These are phyloP conservation scores for Lepidurus packardi DNA, from an alignment of 1,140 invertebrate genomes.

Conservation along the genomic window DNA sequence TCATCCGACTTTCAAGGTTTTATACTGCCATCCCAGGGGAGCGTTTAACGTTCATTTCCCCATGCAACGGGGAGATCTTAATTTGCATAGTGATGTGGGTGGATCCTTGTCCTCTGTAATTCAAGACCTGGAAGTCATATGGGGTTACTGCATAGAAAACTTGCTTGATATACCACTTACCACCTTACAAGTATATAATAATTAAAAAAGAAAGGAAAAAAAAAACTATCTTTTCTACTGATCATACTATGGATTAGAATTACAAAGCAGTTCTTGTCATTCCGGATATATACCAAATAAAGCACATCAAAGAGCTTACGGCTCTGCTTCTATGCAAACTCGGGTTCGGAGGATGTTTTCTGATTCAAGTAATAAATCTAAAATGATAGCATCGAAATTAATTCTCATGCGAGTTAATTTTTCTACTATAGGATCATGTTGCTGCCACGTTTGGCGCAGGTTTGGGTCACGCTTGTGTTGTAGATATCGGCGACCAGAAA, in stretches of 20 bases:
- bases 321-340: slow-evolving; percentile 72
- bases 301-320: slow-evolving; percentile 77
- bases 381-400: background rate
- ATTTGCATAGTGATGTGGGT: slow-evolving; percentile 72
- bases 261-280: slow-evolving; percentile 83
- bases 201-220: slow-evolving; percentile 26
- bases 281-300: slow-evolving; percentile 83
- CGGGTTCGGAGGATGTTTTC: slow-evolving; percentile 83
- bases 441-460: slow-evolving; percentile 91
- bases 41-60: slow-evolving; percentile 85
- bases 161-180: slow-evolving; percentile 68
- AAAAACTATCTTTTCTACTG: slow-evolving; percentile 23
- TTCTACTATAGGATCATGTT: slow-evolving; percentile 66
- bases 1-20: slow-evolving; percentile 46
- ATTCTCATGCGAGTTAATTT: slow-evolving; percentile 34
- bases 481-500: slow-evolving; percentile 93
- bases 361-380: slow-evolving; percentile 63
- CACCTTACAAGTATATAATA: slow-evolving; percentile 58
- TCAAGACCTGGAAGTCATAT: slow-evolving; percentile 79
- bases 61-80: slow-evolving; percentile 75
- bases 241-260: slow-evolving; percentile 48
- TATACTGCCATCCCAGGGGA: slow-evolving; percentile 64
- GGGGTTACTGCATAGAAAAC: slow-evolving; percentile 69
- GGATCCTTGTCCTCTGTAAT: slow-evolving; percentile 77
- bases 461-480: slow-evolving; percentile 83